Evolutionary conservation across 2,113 vertebrate species (phyloP).

Genomic region (Halichoeres trimaculatus): DNA sequence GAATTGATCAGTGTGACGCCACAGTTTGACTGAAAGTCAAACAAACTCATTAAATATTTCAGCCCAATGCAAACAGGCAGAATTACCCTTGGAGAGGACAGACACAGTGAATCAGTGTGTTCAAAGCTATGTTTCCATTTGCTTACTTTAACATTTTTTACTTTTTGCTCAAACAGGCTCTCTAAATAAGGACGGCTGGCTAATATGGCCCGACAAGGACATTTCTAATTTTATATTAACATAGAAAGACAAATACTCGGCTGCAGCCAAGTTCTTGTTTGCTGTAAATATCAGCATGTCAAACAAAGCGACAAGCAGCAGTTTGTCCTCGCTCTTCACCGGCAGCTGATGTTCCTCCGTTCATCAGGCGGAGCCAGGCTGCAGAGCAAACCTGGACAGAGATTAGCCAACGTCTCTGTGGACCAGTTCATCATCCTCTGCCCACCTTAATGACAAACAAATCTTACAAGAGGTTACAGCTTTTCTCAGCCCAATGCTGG

Average conservation of each 20-base stretch:
- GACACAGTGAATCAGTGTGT: conserved; percentile 3
- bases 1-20: conserved; percentile 36
- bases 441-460: conserved; percentile 50
- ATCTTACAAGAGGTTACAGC: conserved; percentile 47
- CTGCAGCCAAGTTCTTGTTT: conserved; percentile 37
- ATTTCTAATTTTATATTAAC: conserved; percentile 54
- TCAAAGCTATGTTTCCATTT: background rate
- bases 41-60: conserved; percentile 26
- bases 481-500: conserved; percentile 28
- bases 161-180: background rate
- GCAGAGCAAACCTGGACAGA: conserved; percentile 41
- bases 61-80: conserved; percentile 11
- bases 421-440: conserved; percentile 62
- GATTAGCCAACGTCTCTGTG: conserved; percentile 49
- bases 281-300: conserved; percentile 43
- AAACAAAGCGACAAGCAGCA: conserved; percentile 46
- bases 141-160: background rate
- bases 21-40: conserved; percentile 3
- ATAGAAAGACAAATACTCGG: conserved; percentile 33
- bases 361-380: conserved; percentile 34
- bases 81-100: background rate
- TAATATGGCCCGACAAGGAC: conserved; percentile 42
- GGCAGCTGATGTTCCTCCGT: conserved; percentile 22
- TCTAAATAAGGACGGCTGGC: background rate
- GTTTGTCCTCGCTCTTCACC: conserved; percentile 18